Percentiles rank a stretch among this genome's conserved stretches.
These are phyloP conservation scores for Sebastes reedi DNA, from an alignment of 2,797 vertebrate species.

Conservation along the genomic window DNA sequence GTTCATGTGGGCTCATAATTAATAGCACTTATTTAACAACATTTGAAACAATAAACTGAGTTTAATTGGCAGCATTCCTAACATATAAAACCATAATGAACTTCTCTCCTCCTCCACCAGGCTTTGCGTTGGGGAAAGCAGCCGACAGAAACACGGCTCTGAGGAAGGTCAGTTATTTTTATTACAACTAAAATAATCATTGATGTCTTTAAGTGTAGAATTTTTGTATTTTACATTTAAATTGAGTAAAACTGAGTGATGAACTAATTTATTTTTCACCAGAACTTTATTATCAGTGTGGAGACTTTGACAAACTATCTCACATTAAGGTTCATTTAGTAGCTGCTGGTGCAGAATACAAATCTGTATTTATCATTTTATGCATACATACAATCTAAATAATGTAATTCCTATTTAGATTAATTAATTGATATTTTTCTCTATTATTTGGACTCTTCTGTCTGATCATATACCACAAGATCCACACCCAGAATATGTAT, in stretches of 20 bases:
- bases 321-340: background rate
- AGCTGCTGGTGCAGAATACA: background rate
- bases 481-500: background rate
- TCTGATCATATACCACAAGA: background rate
- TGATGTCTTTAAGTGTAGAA: background rate
- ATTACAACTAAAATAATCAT: background rate
- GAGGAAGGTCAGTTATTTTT: conserved; percentile 82
- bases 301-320: background rate
- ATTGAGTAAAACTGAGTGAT: background rate
- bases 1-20: background rate
- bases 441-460: background rate
- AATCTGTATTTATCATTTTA: background rate
- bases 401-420: background rate
- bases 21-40: background rate
- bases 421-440: too few relatives aligned
- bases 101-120: conserved; percentile 66
- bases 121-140: conserved; percentile 94
- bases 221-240: background rate
- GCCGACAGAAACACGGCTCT: conserved; percentile 87
- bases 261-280: background rate
- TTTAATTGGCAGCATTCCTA: background rate
- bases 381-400: background rate
- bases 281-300: background rate
- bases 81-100: background rate
- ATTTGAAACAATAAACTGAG: background rate